A percentile compares a stretch with the other conserved stretches of the same genome.
Conservation (phyloP, 2,888 invertebrate species). For the Tenthredo amoena region DNA sequence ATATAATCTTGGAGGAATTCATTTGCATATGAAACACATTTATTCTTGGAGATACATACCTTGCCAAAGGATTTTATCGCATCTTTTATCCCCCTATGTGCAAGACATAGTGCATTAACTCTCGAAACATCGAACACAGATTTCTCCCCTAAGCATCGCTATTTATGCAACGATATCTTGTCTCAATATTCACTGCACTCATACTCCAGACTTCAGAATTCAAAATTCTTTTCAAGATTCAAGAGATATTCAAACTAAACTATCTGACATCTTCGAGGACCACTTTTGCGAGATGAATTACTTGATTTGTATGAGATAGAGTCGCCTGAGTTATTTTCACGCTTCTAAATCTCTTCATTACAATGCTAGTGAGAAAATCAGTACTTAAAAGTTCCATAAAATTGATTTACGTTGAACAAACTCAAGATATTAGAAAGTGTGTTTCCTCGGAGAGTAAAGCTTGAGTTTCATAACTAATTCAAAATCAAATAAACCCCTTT, state of each 20-base stretch:
- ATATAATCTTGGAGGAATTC: constrained; percentile 32
- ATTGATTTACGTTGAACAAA: neutral
- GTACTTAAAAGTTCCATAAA: neutral
- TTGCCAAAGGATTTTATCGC: constrained; percentile 33
- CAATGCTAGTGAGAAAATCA: neutral
- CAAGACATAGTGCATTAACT: constrained; percentile 12
- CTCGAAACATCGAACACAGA: neutral
- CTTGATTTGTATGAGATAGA: neutral
- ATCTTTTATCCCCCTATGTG: neutral
- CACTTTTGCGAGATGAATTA: neutral
- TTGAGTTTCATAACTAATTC: neutral
- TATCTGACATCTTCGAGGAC: neutral
- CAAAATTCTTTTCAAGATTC: neutral
- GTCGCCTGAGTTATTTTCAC: too few species aligned
- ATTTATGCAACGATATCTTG: neutral
- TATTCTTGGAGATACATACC: neutral
- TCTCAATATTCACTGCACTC: neutral
- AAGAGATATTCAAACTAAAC: neutral
- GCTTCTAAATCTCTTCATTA: neutral
- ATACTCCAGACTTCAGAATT: neutral
- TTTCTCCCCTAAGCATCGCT: neutral
- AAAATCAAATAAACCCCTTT: neutral
- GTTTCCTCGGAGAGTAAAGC: neutral
- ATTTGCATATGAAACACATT: constrained; percentile 43
- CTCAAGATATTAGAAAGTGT: neutral